Conservation (phyloP, 2,888 invertebrate species). For the Syritta pipiens region DNA sequence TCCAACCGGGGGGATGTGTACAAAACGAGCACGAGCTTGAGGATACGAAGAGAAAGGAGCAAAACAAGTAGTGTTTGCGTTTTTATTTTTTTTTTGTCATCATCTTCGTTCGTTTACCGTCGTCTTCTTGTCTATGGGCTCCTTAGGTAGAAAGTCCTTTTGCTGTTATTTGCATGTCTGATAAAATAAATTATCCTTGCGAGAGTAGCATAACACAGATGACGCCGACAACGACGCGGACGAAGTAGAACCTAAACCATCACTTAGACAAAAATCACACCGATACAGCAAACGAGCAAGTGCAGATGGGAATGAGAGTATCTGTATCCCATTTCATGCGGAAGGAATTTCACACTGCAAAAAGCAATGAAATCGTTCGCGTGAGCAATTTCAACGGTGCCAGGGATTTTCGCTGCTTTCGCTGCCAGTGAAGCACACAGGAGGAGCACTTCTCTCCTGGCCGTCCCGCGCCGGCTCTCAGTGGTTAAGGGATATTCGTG, state of each 20-base stretch:
- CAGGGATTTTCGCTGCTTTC: constrained; percentile 56
- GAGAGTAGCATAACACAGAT: constrained; percentile 46
- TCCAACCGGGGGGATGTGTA: neutral
- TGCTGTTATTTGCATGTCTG: constrained; percentile 65
- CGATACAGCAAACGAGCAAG: neutral
- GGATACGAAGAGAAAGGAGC: neutral
- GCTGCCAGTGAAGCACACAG: constrained; percentile 13
- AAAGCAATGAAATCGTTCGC: constrained; percentile 65
- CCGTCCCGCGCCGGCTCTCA: neutral
- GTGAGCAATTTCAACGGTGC: constrained; percentile 65
- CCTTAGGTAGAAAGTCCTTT: constrained; percentile 35
- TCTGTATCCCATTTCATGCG: constrained; percentile 65
- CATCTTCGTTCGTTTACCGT: constrained; percentile 15
- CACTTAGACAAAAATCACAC: constrained; percentile 53
- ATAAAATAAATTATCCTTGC: constrained; percentile 66
- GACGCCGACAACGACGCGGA: neutral
- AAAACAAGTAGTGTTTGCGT: constrained; percentile 4
- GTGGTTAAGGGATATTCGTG: constrained; percentile 53
- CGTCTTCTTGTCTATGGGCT: constrained; percentile 31
- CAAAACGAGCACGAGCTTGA: neutral
- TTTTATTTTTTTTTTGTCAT: constrained; percentile 32
- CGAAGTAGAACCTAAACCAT: constrained; percentile 45
- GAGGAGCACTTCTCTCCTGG: neutral
- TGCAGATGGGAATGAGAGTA: constrained; percentile 48
- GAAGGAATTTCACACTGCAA: constrained; percentile 66